phyloP scores from a whole-genome alignment of 2,113 vertebrate genomes.

The Sorex fumeus region DNA sequence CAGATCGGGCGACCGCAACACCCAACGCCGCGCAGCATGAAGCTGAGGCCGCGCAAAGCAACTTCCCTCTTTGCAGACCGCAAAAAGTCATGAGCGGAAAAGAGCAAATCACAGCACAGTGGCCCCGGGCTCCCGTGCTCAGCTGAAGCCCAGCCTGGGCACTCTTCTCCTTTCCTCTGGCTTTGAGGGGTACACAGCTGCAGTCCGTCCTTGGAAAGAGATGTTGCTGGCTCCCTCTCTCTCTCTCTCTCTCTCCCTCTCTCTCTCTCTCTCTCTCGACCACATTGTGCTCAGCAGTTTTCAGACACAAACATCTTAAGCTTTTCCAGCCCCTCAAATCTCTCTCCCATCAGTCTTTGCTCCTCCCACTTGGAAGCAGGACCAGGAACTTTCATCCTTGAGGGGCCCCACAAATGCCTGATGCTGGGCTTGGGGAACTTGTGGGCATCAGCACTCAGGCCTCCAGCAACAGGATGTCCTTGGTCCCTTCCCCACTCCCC shows the following conservation, averaged over 20 bases:
- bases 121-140: not conserved
- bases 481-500: too few relatives aligned
- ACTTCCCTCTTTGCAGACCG: conserved; percentile 74
- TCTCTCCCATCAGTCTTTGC: not conserved
- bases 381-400: not conserved
- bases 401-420: not conserved
- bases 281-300: conserved; percentile 59
- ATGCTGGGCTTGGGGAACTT: too few relatives aligned
- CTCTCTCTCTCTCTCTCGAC: not conserved
- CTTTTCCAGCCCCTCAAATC: not conserved
- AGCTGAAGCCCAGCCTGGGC: not conserved
- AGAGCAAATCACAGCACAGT: conserved; percentile 63
- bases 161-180: conserved; percentile 40
- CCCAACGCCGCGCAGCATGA: not conserved
- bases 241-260: too few relatives aligned
- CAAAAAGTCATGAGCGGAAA: conserved; percentile 61
- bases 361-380: not conserved
- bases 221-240: not conserved
- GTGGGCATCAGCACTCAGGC: too few relatives aligned
- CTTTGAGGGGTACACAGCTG: not conserved
- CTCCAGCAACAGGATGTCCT: not conserved
- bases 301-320: not conserved
- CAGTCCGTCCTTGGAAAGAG: conserved; percentile 40
- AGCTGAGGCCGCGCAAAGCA: not conserved
- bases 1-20: not conserved